These are phyloP conservation scores for Drosophila simulans DNA, from an alignment of 1,140 invertebrate species.

Conservation along the genomic window DNA sequence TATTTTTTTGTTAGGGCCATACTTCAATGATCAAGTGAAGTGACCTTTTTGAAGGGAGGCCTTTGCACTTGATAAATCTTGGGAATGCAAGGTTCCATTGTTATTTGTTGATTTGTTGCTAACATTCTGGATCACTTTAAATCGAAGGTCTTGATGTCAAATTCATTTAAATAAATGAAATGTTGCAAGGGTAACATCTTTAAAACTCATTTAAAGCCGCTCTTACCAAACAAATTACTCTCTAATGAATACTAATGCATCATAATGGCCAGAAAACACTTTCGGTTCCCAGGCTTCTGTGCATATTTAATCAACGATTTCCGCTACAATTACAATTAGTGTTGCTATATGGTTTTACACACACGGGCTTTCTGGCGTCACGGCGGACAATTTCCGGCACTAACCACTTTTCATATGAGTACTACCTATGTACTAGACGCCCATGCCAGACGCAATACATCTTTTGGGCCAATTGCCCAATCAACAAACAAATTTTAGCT, in stretches of 20 bases:
- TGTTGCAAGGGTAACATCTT: not conserved
- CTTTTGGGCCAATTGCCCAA: conserved; percentile 45
- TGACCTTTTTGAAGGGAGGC: not conserved
- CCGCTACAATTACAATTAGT: conserved; percentile 60
- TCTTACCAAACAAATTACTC: not conserved
- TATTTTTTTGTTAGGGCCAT: conserved; percentile 4
- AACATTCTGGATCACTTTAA: not conserved
- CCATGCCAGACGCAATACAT: conserved; percentile 17
- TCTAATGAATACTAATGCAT: conserved; percentile 4
- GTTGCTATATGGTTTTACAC: not conserved
- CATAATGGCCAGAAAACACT: not conserved
- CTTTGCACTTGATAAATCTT: conserved; percentile 7
- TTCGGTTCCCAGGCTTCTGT: conserved; percentile 27
- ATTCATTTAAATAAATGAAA: too few species aligned
- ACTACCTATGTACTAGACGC: conserved; percentile 8
- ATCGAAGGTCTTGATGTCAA: too few species aligned
- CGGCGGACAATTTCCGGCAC: conserved; percentile 52
- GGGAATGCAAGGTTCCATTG: conserved; percentile 3
- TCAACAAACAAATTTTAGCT: conserved; percentile 47
- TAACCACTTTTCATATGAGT: conserved; percentile 3
- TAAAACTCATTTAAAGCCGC: too few species aligned
- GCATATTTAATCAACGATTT: conserved; percentile 49
- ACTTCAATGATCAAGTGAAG: not conserved
- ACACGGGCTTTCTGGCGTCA: conserved; percentile 1
- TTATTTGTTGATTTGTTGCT: not conserved